These are phyloP conservation scores for Brotula barbata DNA, from an alignment of 2,797 vertebrate species.

Conservation along the genomic window DNA sequence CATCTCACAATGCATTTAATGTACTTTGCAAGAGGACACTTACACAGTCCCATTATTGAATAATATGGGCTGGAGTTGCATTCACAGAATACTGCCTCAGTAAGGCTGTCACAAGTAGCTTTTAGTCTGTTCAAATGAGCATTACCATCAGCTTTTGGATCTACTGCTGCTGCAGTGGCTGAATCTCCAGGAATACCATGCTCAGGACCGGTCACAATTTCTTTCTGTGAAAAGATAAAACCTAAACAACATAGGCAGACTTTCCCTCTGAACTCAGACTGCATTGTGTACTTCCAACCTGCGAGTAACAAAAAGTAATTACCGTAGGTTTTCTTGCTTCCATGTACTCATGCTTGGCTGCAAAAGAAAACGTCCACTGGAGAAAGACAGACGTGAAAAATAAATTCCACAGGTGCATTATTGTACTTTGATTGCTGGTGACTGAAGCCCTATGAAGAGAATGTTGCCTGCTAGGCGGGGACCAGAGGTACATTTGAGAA, in stretches of 20 bases:
- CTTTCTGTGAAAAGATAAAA: slow-evolving; percentile 55
- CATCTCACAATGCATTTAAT: slow-evolving; percentile 26
- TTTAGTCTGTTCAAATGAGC: slow-evolving; percentile 26
- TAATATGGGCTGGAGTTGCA: slow-evolving; percentile 53
- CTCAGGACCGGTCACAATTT: slow-evolving; percentile 27
- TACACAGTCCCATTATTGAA: slow-evolving; percentile 54
- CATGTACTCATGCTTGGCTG: slow-evolving; percentile 62
- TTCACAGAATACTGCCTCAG: slow-evolving; percentile 45
- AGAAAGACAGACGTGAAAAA: slow-evolving; percentile 76
- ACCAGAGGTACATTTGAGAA: slow-evolving; percentile 61
- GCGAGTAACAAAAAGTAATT: slow-evolving; percentile 23
- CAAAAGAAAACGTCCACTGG: slow-evolving; percentile 79
- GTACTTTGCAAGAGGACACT: slow-evolving; percentile 41
- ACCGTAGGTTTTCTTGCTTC: slow-evolving; percentile 72
- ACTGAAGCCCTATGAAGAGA: slow-evolving; percentile 32
- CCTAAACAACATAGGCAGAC: slow-evolving; percentile 7
- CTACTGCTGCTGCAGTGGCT: slow-evolving; percentile 15
- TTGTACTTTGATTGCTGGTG: slow-evolving; percentile 46
- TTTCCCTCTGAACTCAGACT: slow-evolving; percentile 13
- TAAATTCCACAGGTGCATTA: slow-evolving; percentile 62
- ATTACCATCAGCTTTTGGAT: slow-evolving; percentile 48
- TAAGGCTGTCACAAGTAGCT: slow-evolving; percentile 56
- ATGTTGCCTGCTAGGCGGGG: slow-evolving; percentile 48
- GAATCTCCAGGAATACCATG: slow-evolving; percentile 41
- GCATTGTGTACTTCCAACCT: neutral